Percentiles rank a stretch among this genome's conserved stretches.
phyloP scores from a whole-genome alignment of 2,113 vertebrate genomes.

The Ptychochromis oligacanthus region DNA sequence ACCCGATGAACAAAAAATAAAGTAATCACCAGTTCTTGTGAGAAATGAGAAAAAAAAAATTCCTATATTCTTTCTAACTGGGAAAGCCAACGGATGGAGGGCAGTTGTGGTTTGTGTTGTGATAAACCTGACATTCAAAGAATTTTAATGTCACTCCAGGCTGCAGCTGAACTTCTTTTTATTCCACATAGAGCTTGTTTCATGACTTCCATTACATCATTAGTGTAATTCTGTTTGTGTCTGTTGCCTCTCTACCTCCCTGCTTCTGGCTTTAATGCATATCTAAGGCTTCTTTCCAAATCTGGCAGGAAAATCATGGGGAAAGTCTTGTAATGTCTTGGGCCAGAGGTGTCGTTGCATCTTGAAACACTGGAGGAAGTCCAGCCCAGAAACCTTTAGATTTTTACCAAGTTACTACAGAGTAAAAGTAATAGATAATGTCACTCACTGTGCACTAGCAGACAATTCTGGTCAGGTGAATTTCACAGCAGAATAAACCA shows the following conservation, averaged over 20 bases:
- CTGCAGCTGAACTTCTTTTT: background rate
- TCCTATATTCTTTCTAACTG: too few relatives aligned
- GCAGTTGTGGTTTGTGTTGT: background rate
- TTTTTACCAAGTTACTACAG: background rate
- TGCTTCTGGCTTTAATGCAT: background rate
- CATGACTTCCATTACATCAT: accelerated
- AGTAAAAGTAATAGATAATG: background rate
- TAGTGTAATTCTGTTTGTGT: background rate
- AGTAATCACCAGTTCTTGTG: accelerated
- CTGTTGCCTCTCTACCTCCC: background rate
- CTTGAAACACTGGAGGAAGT: background rate
- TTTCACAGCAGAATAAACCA: background rate
- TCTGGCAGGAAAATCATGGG: background rate
- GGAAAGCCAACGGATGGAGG: background rate
- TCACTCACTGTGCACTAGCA: background rate
- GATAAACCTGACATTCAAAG: too few relatives aligned
- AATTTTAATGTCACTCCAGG: background rate
- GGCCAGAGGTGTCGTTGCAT: background rate
- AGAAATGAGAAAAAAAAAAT: background rate
- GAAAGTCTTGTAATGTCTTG: background rate
- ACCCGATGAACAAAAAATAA: background rate
- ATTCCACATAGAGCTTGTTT: background rate
- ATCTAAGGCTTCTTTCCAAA: background rate
- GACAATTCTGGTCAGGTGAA: background rate
- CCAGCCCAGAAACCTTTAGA: background rate